Evolutionary conservation across 2,797 vertebrate species (phyloP), one percentile per base, ranked within the genome.

Genomic region (Mus spretus): DNA sequence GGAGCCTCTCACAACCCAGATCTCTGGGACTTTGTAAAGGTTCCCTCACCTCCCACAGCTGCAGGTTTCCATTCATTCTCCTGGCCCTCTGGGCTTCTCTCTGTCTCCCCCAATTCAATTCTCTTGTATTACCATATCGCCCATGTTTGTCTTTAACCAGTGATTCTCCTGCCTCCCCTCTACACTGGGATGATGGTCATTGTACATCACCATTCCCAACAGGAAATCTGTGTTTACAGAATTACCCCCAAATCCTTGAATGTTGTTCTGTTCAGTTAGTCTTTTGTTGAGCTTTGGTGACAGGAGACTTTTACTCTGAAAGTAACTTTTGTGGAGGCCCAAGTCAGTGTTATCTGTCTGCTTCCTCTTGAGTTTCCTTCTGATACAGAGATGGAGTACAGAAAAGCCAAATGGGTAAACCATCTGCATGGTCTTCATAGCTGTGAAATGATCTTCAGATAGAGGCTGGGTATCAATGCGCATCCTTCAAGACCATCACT

Each of bases 311-410:
- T 72, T 47, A 78, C 28, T 77, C 19, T 10, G n/a, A 55, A 55
- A 89, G 59, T 20, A 67, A 57, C 59, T 96, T 93, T 55, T 65
- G 10, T 63, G n/a, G 87, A 91, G 75, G 19, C 37, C 37, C 47
- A 44, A n/a, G 34, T 3, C 59, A 17, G 9, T 9, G 28, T 22
- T 14, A 15, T 93, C 82, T 59, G 44, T 44, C 84, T 84, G n/a
- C 53, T 80, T 91, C n/a, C 24, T 44, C 15, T 26, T 78, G 59
- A 20, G 61, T 94, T 86, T 34, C 44, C n/a, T 86, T 34, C 34
- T n/a, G 59, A 50, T 47, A 26, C 28, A 40, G 15, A 82, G 44
- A 59, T 47, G 57, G 61, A 26, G 47, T 57, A 72, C 57, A 22
- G 44, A 65, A 31, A 77, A 87, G 47, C 14, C 15, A 93, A 55